phyloP scores from a whole-genome alignment of 2,888 invertebrate genomes.

The Epistrophe eligans region DNA sequence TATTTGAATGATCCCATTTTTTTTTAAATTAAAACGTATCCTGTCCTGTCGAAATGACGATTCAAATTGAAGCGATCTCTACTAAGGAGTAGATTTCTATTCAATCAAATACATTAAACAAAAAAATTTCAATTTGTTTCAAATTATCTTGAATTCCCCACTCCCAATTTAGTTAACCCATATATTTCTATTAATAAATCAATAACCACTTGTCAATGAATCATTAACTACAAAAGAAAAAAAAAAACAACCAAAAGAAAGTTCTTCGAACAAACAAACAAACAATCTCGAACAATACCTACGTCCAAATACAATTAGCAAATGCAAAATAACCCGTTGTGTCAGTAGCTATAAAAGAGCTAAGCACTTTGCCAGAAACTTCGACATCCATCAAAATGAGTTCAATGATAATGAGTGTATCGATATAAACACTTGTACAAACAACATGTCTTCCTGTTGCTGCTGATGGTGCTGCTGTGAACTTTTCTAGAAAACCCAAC shows the following conservation, averaged over 20 bases:
- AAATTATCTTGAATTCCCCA: constrained; percentile 12
- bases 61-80: too few species aligned
- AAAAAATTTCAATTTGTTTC: neutral
- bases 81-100: neutral
- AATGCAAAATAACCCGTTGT: constrained; percentile 40
- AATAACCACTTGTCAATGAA: constrained; percentile 30
- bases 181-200: constrained; percentile 29
- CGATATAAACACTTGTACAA: constrained; percentile 57
- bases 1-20: too few species aligned
- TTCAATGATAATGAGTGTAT: constrained; percentile 44
- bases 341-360: constrained; percentile 29
- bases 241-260: constrained; percentile 17
- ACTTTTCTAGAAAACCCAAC: neutral
- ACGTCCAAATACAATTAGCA: constrained; percentile 45
- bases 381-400: constrained; percentile 43
- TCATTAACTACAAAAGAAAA: constrained; percentile 14
- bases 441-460: constrained; percentile 31
- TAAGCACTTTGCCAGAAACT: constrained; percentile 13
- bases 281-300: constrained; percentile 38
- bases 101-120: neutral
- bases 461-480: constrained; percentile 2
- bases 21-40: too few species aligned
- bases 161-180: constrained; percentile 7
- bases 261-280: constrained; percentile 37
- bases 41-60: too few species aligned